Evolutionary conservation across 2,888 invertebrate genomes (phyloP), one percentile per base, ranked within the genome.

Genomic region (Allolobophora icterica): DNA sequence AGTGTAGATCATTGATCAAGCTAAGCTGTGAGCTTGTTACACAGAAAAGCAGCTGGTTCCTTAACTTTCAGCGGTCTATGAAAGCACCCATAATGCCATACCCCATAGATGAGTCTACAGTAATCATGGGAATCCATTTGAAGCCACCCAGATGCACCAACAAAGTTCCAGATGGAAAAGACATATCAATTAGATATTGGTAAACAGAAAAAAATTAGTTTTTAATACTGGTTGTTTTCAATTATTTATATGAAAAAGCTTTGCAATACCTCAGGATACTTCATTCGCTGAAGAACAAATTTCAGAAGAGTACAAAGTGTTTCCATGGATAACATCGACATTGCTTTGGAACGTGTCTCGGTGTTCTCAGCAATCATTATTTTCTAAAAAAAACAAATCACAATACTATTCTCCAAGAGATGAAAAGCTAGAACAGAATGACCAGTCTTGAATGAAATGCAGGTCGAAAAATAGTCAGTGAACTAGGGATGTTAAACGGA

Each of bases 231-330:
- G 52, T 52, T 24, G 24, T 24, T 24, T 52, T 24, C 0, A 52
- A 52, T 42, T 42, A 52, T n/a, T n/a, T 4, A 52, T 24, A 52
- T 52, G 35, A 89, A 40, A 89, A 34, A 24, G 34, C 21, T 35
- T 38, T 2, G 34, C 30, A 4, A 96, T 96, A 98, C 98, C 96
- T 97, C 98, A 94, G 97, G 96, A 91, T 97, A 97, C 94, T 97
- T 97, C 97, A 98, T 97, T 93, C 98, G 96, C 92, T 97, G 97
- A 91, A 98, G 96, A 6, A 98, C 97, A 95, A 97, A 97, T 94
- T 97, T 97, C 35, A 99, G 96, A 92, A 98, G 96, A 93, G 97
- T 97, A 95, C 97, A 97, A 30, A 98, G 96, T 94, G 97, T 97
- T 92, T 97, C 97, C 58, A 97, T 95, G 1, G 97, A 96, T 93